Evolutionary conservation across 2,113 vertebrate species (phyloP).

Genomic region (Lophius piscatorius): DNA sequence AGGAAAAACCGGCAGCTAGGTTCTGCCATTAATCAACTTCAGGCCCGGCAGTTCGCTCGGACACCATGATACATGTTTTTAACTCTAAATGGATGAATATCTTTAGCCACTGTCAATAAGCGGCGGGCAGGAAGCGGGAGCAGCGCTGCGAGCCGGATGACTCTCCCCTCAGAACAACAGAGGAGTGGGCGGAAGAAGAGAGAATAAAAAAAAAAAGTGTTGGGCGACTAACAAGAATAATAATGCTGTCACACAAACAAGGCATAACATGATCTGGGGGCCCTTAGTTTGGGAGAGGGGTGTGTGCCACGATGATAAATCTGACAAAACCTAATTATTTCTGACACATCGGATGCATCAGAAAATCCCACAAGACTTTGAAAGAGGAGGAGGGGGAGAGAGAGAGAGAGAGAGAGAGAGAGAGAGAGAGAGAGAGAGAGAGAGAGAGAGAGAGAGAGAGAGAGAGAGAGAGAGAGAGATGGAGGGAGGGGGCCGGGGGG

Average conservation of each 20-base stretch:
- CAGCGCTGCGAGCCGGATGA: slow-evolving; percentile 81
- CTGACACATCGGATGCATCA: slow-evolving; percentile 99
- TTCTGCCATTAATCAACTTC: slow-evolving; percentile 99
- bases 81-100: slow-evolving; percentile 99
- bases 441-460: too few species aligned
- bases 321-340: slow-evolving; percentile 99
- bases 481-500: slow-evolving; percentile 61
- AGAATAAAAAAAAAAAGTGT: slow-evolving; percentile 35
- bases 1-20: slow-evolving; percentile 95
- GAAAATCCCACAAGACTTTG: slow-evolving; percentile 88
- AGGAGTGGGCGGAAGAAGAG: slow-evolving; percentile 76
- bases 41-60: slow-evolving; percentile 95
- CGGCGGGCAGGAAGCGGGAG: slow-evolving; percentile 59
- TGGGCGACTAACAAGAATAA: slow-evolving; percentile 98
- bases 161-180: slow-evolving; percentile 83
- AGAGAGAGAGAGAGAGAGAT: slow-evolving; percentile 94
- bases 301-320: slow-evolving; percentile 99
- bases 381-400: slow-evolving; percentile 79
- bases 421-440: too few species aligned
- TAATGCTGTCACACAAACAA: slow-evolving; percentile 99
- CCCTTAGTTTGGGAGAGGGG: slow-evolving; percentile 91
- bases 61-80: slow-evolving; percentile 99
- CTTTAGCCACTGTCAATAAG: slow-evolving; percentile 99
- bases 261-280: slow-evolving; percentile 96
- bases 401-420: slow-evolving; percentile 94